Evolutionary conservation across 2,888 invertebrate species (phyloP), one percentile per base, ranked within the genome.

Genomic region (Xanthia togata): DNA sequence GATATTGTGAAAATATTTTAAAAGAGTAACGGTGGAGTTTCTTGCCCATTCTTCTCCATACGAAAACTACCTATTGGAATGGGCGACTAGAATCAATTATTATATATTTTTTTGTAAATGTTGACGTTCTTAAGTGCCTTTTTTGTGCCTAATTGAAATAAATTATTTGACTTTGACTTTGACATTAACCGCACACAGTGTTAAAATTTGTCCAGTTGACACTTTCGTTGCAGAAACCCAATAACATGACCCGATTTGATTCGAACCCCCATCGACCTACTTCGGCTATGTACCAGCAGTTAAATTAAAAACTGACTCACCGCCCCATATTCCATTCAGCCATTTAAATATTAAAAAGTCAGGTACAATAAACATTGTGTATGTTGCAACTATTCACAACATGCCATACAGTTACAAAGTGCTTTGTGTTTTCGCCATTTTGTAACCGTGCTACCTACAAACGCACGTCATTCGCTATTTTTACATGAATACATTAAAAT

Each of bases 261-360:
- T 83, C 65, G 78, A 82, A 83, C 78, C 83, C 65, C 35, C 55
- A 70, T 65, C 70, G 79, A 83, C 83, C 79, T 78, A 77, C 82
- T 65, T 78, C 23, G 9, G 23, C 53, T 23, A 23, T 50, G 23
- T 23, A 53, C 9, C 53, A 53, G 26, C 78, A 41, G 26, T 65
- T 78, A 64, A 65, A 80, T 83, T 70, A 82, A 68, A 79, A 72
- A 81, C 80, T 67, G 67, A 67, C 70, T 57, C 35, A 50, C 47
- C 8, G 50, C 9, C 50, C 50, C 31, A 57, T 60, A 44, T 70
- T 55, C 11, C 60, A 69, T 71, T 62, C 53, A 53, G 11, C 64
- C 57, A 78, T 82, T 70, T 55, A 69, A 78, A 82, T 85, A 82
- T 73, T 70, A 65, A 74, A 85, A 71, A 41, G 41, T 31, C 81